phyloP scores from a whole-genome alignment of 2,888 invertebrate species.

The Tipula confusa region DNA sequence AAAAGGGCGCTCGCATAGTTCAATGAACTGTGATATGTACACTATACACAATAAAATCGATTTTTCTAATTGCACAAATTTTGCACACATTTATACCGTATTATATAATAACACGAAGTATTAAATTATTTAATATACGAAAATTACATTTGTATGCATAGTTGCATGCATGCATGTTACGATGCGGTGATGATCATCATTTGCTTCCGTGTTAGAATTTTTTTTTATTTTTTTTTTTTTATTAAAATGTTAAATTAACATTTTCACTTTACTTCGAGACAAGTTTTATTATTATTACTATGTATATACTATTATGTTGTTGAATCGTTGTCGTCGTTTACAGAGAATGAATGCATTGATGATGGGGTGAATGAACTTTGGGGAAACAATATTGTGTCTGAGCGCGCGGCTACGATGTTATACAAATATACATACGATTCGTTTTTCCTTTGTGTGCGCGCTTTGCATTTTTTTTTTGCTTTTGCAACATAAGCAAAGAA shows the following conservation, averaged over 20 bases:
- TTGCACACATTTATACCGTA: not conserved
- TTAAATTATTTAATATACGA: not conserved
- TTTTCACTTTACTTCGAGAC: constrained; percentile 28
- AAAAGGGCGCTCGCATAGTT: constrained; percentile 21
- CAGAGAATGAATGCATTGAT: too few relatives aligned
- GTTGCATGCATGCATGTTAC: constrained; percentile 12
- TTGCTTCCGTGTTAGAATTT: constrained; percentile 29
- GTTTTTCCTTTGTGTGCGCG: not conserved
- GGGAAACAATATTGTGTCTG: constrained; percentile 4
- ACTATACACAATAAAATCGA: not conserved
- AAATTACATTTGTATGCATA: not conserved
- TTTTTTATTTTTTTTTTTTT: not conserved
- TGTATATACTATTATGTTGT: constrained; percentile 16
- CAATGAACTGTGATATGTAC: not conserved
- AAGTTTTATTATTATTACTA: constrained; percentile 27
- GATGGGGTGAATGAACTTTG: not conserved
- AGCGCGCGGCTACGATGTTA: not conserved
- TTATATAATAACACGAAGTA: not conserved
- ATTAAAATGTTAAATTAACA: constrained; percentile 17
- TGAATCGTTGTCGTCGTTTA: not conserved
- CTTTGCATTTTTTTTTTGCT: not conserved
- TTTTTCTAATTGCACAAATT: not conserved
- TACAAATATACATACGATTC: not conserved
- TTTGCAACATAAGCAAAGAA: not conserved
- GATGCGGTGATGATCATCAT: not conserved